phyloP scores from a whole-genome alignment of 2,113 vertebrate species.

The Centrocercus urophasianus region DNA sequence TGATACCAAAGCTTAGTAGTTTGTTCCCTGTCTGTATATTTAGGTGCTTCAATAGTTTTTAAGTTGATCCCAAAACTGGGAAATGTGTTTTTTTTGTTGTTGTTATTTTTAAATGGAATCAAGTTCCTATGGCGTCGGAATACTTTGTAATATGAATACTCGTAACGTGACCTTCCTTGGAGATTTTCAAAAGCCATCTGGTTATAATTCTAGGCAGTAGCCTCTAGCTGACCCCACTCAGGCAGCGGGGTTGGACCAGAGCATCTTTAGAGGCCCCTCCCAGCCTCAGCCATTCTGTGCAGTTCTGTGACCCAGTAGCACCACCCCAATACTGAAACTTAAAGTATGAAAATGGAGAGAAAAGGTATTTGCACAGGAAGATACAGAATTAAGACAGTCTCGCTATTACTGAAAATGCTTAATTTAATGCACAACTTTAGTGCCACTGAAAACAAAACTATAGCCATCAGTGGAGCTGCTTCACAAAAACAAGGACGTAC shows the following conservation, averaged over 20 bases:
- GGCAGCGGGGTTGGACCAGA: neutral
- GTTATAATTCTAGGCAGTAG: neutral
- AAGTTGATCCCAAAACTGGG: neutral
- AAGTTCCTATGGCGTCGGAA: neutral
- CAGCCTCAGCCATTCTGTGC: neutral
- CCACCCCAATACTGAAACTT: neutral
- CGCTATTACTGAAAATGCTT: neutral
- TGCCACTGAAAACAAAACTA: neutral
- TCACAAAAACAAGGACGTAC: neutral
- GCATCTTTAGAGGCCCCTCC: neutral
- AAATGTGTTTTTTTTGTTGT: too few species aligned
- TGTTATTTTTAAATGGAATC: neutral
- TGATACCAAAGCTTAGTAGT: neutral
- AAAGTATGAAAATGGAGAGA: neutral
- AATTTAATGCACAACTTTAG: neutral
- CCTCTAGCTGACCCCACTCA: neutral
- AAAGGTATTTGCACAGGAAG: neutral
- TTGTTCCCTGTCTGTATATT: neutral
- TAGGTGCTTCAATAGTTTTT: neutral
- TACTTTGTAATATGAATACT: neutral
- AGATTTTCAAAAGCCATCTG: neutral
- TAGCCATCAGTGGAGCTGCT: neutral
- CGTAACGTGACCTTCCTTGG: neutral
- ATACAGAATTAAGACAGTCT: neutral
- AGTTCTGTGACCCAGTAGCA: neutral